phyloP scores from a whole-genome alignment of 2,888 invertebrate genomes.

The Leptopilina syphax region DNA sequence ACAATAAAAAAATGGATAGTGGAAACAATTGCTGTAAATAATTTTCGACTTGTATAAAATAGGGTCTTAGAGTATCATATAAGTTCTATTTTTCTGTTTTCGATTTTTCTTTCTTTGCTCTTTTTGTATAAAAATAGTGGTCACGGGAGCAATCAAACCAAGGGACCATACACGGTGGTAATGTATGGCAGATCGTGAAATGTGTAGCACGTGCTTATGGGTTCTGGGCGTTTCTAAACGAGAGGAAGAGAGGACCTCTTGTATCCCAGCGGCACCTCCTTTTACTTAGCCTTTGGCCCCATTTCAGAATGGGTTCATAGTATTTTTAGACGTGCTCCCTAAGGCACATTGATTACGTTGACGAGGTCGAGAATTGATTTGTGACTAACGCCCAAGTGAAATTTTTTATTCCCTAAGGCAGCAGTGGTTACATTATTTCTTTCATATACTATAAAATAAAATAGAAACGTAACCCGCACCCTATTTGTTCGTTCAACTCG shows the following conservation, averaged over 20 bases:
- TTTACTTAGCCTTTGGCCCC: constrained; percentile 29
- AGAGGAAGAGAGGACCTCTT: constrained; percentile 15
- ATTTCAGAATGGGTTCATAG: constrained; percentile 23
- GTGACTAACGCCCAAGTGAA: constrained; percentile 43
- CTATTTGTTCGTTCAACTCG: constrained; percentile 20
- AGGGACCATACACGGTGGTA: constrained; percentile 13
- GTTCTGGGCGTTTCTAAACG: constrained; percentile 1
- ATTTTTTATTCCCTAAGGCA: constrained; percentile 15
- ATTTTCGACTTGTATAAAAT: no score
- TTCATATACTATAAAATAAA: not conserved
- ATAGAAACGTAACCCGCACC: not conserved
- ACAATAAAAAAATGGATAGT: no score
- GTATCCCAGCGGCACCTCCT: constrained; percentile 16
- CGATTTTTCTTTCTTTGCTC: no score
- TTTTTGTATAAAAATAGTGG: not conserved
- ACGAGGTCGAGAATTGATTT: constrained; percentile 64
- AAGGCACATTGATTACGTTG: constrained; percentile 50
- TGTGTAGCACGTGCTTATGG: constrained; percentile 39
- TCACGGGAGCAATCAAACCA: constrained; percentile 4
- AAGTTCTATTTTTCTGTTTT: not conserved
- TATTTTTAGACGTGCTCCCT: constrained; percentile 37
- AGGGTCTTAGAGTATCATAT: not conserved
- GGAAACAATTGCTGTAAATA: no score
- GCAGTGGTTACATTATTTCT: constrained; percentile 23
- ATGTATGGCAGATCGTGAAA: constrained; percentile 31